phyloP scores from a whole-genome alignment of 2,888 invertebrate species.

The Pocota personata region DNA sequence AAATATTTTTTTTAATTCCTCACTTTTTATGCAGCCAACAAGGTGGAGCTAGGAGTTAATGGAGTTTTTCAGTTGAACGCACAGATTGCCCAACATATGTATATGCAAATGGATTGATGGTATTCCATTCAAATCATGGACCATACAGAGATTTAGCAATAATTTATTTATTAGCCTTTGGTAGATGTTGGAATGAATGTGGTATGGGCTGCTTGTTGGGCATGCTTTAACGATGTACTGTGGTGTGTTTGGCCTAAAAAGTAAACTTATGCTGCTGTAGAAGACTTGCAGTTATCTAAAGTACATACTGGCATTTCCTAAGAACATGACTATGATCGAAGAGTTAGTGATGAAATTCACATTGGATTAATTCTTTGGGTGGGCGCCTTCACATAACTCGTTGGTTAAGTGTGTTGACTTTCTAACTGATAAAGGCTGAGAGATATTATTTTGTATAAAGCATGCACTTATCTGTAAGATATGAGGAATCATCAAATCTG shows the following conservation, averaged over 20 bases:
- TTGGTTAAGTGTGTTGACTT: no score
- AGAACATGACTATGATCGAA: neutral
- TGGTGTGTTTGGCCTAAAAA: neutral
- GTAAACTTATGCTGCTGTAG: neutral
- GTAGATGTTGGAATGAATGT: slow-evolving; percentile 12
- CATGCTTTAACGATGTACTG: neutral
- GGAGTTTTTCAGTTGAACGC: slow-evolving; percentile 52
- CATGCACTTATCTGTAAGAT: no score
- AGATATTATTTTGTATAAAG: no score
- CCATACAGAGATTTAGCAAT: slow-evolving; percentile 56
- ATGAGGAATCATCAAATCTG: no score
- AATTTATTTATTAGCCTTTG: slow-evolving; percentile 58
- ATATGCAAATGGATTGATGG: slow-evolving; percentile 46
- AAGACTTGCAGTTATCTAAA: neutral
- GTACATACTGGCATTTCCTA: neutral
- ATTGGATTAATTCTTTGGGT: no score
- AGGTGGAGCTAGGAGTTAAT: slow-evolving; percentile 42
- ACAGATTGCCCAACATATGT: slow-evolving; percentile 42
- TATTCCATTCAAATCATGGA: slow-evolving; percentile 47
- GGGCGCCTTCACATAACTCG: neutral
- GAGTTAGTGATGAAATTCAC: no score
- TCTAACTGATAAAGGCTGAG: no score
- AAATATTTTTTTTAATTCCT: neutral
- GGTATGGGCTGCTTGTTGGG: neutral
- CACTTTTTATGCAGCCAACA: neutral